These are phyloP conservation scores for Heteronetta atricapilla DNA, from an alignment of 2,113 vertebrate species.

Conservation along the genomic window DNA sequence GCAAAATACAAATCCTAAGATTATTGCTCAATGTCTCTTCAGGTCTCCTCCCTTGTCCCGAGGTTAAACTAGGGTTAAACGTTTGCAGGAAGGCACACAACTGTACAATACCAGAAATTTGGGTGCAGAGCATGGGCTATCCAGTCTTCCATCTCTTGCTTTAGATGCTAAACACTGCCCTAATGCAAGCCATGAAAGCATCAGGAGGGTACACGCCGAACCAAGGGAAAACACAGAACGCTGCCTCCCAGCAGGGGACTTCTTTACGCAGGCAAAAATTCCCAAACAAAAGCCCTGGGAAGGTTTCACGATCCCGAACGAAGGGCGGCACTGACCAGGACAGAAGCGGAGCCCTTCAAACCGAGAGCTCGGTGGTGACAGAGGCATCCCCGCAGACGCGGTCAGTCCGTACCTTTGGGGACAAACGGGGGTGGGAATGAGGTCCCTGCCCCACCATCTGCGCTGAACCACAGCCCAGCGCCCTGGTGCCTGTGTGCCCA, in stretches of 20 bases:
- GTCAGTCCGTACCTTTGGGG: neutral
- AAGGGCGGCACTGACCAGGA: neutral
- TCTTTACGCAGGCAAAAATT: neutral
- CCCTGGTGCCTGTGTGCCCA: neutral
- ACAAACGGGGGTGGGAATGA: neutral
- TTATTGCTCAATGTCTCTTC: neutral
- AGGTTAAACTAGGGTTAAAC: neutral
- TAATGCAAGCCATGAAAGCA: neutral
- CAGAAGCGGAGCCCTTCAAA: neutral
- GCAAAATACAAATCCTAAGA: neutral
- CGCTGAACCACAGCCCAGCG: neutral
- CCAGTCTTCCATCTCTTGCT: neutral
- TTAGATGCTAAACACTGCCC: neutral
- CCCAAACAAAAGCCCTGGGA: neutral
- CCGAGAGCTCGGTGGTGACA: neutral
- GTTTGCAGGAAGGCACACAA: neutral
- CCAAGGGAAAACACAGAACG: neutral
- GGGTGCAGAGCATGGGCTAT: neutral
- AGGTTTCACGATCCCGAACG: neutral
- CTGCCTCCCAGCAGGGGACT: neutral
- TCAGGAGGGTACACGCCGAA: neutral
- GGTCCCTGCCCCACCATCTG: neutral
- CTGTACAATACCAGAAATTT: neutral
- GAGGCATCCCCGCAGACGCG: neutral
- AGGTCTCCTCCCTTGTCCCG: neutral